Evolutionary conservation across 2,797 vertebrate genomes (phyloP), one percentile per base, ranked within the genome.

Genomic region (Acrossocheilus wenchowensis): DNA sequence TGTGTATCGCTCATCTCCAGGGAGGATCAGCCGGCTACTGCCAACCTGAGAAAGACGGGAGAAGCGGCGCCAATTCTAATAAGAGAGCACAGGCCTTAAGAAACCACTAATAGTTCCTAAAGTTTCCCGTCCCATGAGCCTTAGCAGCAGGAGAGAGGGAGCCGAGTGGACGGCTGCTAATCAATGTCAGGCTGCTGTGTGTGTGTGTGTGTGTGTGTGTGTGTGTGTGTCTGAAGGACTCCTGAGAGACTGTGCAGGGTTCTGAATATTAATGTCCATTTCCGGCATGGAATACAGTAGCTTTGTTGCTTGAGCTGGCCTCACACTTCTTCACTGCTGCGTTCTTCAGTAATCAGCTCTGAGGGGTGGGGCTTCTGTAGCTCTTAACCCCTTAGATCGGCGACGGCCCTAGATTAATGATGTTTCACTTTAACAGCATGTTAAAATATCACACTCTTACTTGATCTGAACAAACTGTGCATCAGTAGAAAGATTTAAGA

Each of bases 21-120:
- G 84, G 89, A 89, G 87, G 81, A 81, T 83, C 82, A 80, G 68
- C 57, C 78, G 30, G 86, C 86, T 79, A 85, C 89, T 86, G 88
- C 73, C 26, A 88, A 90, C 77, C 85, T 78, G 78, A 85, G 86
- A 86, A 81, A 88, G 85, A 85, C 75, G 36, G 75, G 50, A 82
- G 89, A 82, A 90, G 84, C 68, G 85, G 87, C 90, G 89, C 89
- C 90, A 90, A 90, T 87, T 89, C 92, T 90, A 92, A 87, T 86
- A 92, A 91, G 87, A 88, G 88, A 88, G 82, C 79, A 79, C 75
- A 5, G 89, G 80, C 87, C 88, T 89, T 92, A 85, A 89, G 91
- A 93, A 92, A 92, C 91, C 91, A 87, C 92, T 92, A 93, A 93
- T 92, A 92, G 89, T 90, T 89, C 88, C 89, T 91, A 90, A 90